Conservation (phyloP, 1,140 invertebrate species). For the Dreissena polymorpha region DNA sequence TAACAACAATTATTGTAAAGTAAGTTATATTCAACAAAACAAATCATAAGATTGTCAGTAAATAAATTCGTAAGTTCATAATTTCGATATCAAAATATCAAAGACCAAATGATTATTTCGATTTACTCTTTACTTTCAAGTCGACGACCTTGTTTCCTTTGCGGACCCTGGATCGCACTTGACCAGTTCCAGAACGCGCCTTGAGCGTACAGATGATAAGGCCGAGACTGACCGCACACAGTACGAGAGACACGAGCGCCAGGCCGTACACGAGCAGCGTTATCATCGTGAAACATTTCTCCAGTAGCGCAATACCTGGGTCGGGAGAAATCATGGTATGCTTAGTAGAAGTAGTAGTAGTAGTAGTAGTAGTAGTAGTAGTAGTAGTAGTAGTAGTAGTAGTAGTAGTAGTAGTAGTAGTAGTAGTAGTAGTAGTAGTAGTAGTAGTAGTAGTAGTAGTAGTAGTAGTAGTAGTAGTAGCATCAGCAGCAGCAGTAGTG, state of each 20-base stretch:
- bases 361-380: neutral
- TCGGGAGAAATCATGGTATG: neutral
- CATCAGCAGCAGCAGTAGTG: neutral
- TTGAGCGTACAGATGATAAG: constrained; percentile 35
- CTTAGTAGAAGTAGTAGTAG: neutral
- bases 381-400: neutral
- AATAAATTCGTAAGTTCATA: neutral
- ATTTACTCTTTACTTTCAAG: constrained; percentile 26
- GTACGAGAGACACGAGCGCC: constrained; percentile 18
- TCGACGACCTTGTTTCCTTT: constrained; percentile 29
- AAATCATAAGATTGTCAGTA: neutral
- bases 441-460: neutral
- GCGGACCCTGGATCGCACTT: constrained; percentile 5
- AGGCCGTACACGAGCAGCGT: constrained; percentile 18
- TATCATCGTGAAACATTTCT: constrained; percentile 26
- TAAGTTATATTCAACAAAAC: no score
- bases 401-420: neutral
- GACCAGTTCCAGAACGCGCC: neutral
- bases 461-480: neutral
- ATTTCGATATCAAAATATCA: neutral
- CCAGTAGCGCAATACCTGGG: constrained; percentile 19
- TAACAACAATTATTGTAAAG: no score
- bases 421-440: constrained; percentile 1
- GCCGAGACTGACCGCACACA: constrained; percentile 20
- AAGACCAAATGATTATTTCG: neutral